Evolutionary conservation across 2,888 invertebrate species (phyloP), one percentile per base, ranked within the genome.

Genomic region (Pheosia tremula): DNA sequence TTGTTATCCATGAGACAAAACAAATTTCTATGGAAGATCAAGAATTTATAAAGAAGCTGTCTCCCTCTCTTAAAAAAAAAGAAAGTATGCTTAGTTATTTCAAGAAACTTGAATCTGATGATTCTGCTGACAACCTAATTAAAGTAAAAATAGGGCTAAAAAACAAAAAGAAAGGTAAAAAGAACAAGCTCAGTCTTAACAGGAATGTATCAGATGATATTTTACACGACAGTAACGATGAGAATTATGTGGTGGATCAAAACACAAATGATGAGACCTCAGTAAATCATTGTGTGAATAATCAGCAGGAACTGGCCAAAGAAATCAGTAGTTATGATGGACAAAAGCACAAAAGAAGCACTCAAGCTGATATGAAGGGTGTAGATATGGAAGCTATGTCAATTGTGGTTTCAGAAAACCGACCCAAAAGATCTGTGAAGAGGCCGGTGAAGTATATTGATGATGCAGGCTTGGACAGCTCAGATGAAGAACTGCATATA

Each of bases 11-110:
- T 56, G 67, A 73, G 56, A 76, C 72, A 49, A 83, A 82, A 66
- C 55, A 56, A 52, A 64, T 88, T 47, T 70, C 80, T 11, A 80
- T 84, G 67, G 92, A 91, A 78, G 82, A 93, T 81, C 77, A 80
- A 56, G 94, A 94, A 52, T 95, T 95, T 75, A 72, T 95, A 3
- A 82, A 89, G 3, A 95, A 95, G 70, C 79, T 95, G 24, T 93
- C 94, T 0, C 95, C 95, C 57, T 95, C 95, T 36, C 83, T 94
- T 1, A 95, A 90, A 75, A 95, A 95, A 73, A 93, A 94, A 43
- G 95, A 95, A 79, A 95, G 94, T 72, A 89, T 96, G 83, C 82
- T 95, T 36, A 94, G 94, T 64, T 96, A 95, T 79, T 95, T 95
- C 78, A 88, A 92, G 66, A 95, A 95, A 83, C 69, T 94, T 59